These are phyloP conservation scores for Steinernema carpocapsae DNA, from an alignment of 2,888 invertebrate species.

Conservation along the genomic window DNA sequence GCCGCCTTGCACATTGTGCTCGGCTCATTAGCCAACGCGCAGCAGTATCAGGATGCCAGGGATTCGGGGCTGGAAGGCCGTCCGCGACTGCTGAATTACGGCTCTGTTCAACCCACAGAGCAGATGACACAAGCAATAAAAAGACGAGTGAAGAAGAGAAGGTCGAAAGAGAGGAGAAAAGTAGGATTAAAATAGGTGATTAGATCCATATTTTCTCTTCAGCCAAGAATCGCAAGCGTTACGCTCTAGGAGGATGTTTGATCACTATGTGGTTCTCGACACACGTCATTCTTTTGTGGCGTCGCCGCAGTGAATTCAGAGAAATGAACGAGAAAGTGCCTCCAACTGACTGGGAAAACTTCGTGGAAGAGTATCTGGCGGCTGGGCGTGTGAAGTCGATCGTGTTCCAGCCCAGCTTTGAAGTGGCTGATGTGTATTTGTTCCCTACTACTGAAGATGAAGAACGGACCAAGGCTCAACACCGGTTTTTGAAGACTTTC, in stretches of 20 bases:
- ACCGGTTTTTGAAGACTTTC: constrained; percentile 4
- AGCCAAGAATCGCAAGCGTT: constrained; percentile 8
- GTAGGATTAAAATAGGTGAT: background rate
- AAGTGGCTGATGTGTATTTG: constrained; percentile 17
- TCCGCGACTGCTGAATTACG: background rate
- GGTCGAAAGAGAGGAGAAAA: background rate
- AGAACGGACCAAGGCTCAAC: constrained; percentile 3
- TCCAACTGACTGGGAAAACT: background rate
- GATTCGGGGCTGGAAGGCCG: background rate
- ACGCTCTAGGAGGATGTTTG: constrained; percentile 16
- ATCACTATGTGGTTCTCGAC: constrained; percentile 26
- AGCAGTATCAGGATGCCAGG: background rate
- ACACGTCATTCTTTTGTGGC: constrained; percentile 4
- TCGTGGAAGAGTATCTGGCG: background rate
- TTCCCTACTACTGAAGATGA: background rate
- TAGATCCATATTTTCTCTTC: constrained; percentile 2
- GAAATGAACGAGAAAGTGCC: constrained; percentile 2
- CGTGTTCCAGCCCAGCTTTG: constrained; percentile 12
- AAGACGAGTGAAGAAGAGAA: constrained; percentile 16
- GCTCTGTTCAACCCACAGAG: background rate
- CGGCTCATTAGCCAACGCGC: background rate
- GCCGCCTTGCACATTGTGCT: background rate
- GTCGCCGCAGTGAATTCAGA: background rate
- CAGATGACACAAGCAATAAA: background rate
- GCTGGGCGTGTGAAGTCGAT: constrained; percentile 17